phyloP scores from a whole-genome alignment of 1,140 invertebrate genomes.

The Dendroctonus valens region DNA sequence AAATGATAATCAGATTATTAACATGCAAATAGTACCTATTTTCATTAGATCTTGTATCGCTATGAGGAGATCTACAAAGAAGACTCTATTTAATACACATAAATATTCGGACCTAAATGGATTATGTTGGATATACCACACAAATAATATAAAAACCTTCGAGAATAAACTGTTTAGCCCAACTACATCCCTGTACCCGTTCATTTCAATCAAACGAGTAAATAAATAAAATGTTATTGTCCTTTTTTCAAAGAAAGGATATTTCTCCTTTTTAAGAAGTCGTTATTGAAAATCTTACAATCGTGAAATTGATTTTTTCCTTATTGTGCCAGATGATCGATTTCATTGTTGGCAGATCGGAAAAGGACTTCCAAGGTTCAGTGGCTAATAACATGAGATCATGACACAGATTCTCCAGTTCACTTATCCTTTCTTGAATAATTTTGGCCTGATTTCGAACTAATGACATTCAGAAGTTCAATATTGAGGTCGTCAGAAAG shows the following conservation, averaged over 20 bases:
- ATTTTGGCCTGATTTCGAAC: slow-evolving; percentile 18
- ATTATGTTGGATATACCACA: too few species aligned
- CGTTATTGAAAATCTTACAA: slow-evolving; percentile 30
- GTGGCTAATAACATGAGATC: slow-evolving; percentile 13
- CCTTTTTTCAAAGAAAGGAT: slow-evolving; percentile 25
- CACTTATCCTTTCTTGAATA: slow-evolving; percentile 15
- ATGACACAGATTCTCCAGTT: slow-evolving; percentile 19
- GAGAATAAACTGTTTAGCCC: too few species aligned
- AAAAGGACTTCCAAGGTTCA: slow-evolving; percentile 9
- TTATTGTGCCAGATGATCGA: slow-evolving; percentile 23
- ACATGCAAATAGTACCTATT: too few species aligned
- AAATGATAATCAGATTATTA: too few species aligned
- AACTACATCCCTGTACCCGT: too few species aligned
- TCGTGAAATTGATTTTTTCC: slow-evolving; percentile 31
- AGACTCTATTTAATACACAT: too few species aligned
- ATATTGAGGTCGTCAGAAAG: slow-evolving; percentile 4
- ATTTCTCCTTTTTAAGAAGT: slow-evolving; percentile 28
- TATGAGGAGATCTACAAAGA: too few species aligned
- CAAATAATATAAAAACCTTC: too few species aligned
- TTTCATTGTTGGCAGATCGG: slow-evolving; percentile 8
- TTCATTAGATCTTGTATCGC: too few species aligned
- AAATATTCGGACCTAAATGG: too few species aligned
- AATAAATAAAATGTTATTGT: slow-evolving; percentile 15
- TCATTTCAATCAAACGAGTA: slow-evolving; percentile 1
- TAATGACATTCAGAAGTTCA: slow-evolving; percentile 3